A percentile compares a stretch with the other conserved stretches of the same genome.
phyloP scores from a whole-genome alignment of 1,140 invertebrate species.

The Caenorhabditis elegans region DNA sequence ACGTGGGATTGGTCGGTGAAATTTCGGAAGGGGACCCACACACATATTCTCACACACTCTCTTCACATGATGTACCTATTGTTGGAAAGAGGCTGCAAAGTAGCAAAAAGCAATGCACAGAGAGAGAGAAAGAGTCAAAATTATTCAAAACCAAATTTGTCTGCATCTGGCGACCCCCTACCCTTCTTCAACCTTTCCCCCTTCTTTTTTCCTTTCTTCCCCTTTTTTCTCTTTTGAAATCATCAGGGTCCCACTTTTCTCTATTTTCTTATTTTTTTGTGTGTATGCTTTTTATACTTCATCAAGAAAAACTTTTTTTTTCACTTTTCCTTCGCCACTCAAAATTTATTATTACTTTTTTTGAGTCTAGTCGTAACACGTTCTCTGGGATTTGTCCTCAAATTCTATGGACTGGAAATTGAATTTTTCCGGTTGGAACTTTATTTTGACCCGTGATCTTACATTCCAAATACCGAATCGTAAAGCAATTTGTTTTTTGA shows the following conservation, averaged over 20 bases:
- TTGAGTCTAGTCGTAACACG: background rate
- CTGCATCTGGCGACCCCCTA: background rate
- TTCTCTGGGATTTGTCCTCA: background rate
- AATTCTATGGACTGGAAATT: background rate
- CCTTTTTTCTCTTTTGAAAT: background rate
- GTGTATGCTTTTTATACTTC: background rate
- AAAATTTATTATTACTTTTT: background rate
- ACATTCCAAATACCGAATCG: too few relatives aligned
- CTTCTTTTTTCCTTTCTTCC: background rate
- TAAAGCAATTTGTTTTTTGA: too few relatives aligned
- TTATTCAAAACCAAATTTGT: slow-evolving; percentile 34
- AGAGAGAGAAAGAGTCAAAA: too few relatives aligned
- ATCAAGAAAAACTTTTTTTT: background rate
- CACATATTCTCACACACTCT: background rate
- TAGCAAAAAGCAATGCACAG: slow-evolving; percentile 31
- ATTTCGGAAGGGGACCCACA: background rate
- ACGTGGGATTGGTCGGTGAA: slow-evolving; percentile 9
- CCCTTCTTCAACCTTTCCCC: background rate
- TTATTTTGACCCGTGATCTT: background rate
- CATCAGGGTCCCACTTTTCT: slow-evolving; percentile 11
- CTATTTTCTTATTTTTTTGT: slow-evolving; percentile 16
- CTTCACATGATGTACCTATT: slow-evolving; percentile 25
- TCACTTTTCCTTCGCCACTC: background rate
- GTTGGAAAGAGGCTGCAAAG: background rate
- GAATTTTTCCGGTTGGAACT: background rate